Evolutionary conservation across 2,113 vertebrate genomes (phyloP).

Genomic region (Agapornis roseicollis): DNA sequence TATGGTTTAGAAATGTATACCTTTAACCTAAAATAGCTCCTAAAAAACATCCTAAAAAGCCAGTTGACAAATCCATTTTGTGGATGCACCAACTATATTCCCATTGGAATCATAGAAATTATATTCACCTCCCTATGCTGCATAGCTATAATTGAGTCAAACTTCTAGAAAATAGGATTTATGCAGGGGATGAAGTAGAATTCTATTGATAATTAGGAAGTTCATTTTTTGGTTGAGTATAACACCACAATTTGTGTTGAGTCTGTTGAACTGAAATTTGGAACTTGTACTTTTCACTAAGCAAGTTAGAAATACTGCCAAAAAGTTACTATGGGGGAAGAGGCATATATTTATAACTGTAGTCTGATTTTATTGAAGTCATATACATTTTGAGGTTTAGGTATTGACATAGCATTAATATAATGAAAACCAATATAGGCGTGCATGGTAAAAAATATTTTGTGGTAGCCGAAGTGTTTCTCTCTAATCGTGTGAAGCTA

Average conservation of each 20-base stretch:
- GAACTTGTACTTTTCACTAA: not conserved
- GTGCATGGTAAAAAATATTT: not conserved
- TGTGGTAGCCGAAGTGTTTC: not conserved
- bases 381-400: not conserved
- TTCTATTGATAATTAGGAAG: not conserved
- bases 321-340: not conserved
- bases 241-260: not conserved
- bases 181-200: not conserved
- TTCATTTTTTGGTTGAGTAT: not conserved
- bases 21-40: not conserved
- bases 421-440: not conserved
- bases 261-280: not conserved
- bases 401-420: not conserved
- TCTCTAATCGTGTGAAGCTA: not conserved
- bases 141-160: not conserved
- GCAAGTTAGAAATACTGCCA: not conserved
- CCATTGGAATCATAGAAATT: not conserved
- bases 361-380: not conserved
- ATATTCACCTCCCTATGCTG: not conserved
- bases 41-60: not conserved
- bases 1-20: not conserved
- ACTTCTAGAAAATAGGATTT: not conserved
- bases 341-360: not conserved
- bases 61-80: not conserved
- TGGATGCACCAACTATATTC: not conserved